Evolutionary conservation across 2,113 vertebrate species (phyloP).

Genomic region (Grus americana): DNA sequence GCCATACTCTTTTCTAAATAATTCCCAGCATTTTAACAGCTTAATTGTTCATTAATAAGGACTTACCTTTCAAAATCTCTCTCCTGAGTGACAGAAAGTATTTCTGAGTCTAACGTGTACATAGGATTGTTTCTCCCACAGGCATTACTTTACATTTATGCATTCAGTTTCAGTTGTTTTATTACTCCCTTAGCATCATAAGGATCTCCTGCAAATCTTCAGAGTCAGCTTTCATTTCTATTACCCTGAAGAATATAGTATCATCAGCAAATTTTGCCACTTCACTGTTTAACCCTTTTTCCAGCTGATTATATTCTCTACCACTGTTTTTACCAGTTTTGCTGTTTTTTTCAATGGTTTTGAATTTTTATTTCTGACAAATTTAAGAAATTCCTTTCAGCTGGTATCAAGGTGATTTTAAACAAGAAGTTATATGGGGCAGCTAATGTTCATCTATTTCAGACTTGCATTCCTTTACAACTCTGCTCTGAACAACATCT

Average conservation of each 20-base stretch:
- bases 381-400: not conserved
- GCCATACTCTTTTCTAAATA: not conserved
- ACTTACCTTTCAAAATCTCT: not conserved
- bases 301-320: not conserved
- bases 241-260: not conserved
- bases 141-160: not conserved
- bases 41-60: not conserved
- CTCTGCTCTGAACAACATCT: not conserved
- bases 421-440: not conserved
- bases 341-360: not conserved
- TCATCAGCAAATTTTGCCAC: not conserved
- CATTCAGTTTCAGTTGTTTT: not conserved
- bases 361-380: not conserved
- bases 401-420: not conserved
- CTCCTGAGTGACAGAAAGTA: not conserved
- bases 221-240: not conserved
- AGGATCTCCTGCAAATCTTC: not conserved
- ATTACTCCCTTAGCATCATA: not conserved
- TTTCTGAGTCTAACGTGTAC: not conserved
- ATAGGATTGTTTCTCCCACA: not conserved
- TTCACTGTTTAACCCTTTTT: not conserved
- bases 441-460: not conserved
- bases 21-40: not conserved
- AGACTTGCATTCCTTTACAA: not conserved
- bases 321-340: not conserved